A percentile compares a stretch with the other conserved stretches of the same genome.
Evolutionary conservation across 2,797 vertebrate species (phyloP).

Genomic region (Nyctibius grandis): DNA sequence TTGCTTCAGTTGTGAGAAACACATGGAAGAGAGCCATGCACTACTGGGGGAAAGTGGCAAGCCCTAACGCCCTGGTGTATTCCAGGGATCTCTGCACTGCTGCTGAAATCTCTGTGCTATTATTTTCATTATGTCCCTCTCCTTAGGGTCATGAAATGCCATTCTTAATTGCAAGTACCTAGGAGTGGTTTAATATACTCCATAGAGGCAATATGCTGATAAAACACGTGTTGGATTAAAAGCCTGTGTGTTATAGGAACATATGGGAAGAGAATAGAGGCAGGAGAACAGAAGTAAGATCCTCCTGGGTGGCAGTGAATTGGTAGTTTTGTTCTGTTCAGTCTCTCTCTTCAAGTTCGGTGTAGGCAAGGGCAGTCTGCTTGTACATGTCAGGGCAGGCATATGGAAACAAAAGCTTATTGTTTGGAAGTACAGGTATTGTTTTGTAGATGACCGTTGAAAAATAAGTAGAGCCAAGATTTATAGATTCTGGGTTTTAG

Average conservation of each 20-base stretch:
- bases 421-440: background rate
- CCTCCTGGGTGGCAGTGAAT: background rate
- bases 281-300: background rate
- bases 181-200: background rate
- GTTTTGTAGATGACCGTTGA: background rate
- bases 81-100: background rate
- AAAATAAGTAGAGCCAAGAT: background rate
- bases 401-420: background rate
- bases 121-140: background rate
- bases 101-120: background rate
- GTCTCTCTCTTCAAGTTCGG: background rate
- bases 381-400: background rate
- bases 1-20: background rate
- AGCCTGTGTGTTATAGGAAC: background rate
- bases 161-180: background rate
- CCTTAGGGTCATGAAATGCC: background rate
- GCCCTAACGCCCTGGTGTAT: background rate
- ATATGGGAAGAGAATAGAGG: background rate
- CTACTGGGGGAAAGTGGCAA: background rate
- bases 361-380: background rate
- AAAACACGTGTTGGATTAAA: background rate
- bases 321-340: background rate
- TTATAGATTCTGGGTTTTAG: background rate
- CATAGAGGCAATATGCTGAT: background rate
- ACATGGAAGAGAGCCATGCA: rapidly evolving